Base-by-base conservation (phyloP, 2,888 invertebrate genomes). In the Dasysyrphus tricinctus region DNA sequence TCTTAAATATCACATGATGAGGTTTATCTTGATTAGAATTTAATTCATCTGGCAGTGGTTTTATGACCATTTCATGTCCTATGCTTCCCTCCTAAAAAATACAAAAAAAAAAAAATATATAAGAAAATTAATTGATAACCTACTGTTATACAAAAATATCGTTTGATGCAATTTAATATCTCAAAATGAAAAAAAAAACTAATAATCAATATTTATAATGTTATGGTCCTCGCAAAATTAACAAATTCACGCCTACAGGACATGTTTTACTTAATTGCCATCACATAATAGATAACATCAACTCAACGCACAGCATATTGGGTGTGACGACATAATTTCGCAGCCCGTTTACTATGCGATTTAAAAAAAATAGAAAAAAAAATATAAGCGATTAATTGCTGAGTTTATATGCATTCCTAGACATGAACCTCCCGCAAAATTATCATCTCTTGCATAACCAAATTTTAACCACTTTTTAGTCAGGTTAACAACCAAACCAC, bases 31-130 rank as follows among this genome's bases (percentile, higher is more conserved):
- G 88, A 75, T 90, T 88, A 63, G 91, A 89, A 81, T 93, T 94
- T 90, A 97, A 94, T 84, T 96, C 94, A 89, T 95, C 93, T 61
- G 98, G 97, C 88, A 98, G 93, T 84, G 98, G 97, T 89, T 96
- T 95, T 91, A 98, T 97, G 89, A 98, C 96, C 91, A 97, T 93
- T 90, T 97, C 96, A 92, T 96, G 95, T 88, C 98, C 98, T 88
- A 98, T 97, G 89, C 97, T 97, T 89, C 98, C 98, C 93, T 98
- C 97, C 98, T 98, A 94, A 7, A n/a, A 91, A 92, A 72, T 51
- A 9, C 82, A 80, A 77, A 81, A 78, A 42, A 59, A 77, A 63
- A 12, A 32, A 32, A 4, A 32, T 32, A 5, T 29, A 42, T 65
- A 51, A 9, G 24, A 7, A 1, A 29, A 47, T 47, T 6, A 39